Conservation (phyloP, 2,113 vertebrate species). For the Tupaia tana region DNA sequence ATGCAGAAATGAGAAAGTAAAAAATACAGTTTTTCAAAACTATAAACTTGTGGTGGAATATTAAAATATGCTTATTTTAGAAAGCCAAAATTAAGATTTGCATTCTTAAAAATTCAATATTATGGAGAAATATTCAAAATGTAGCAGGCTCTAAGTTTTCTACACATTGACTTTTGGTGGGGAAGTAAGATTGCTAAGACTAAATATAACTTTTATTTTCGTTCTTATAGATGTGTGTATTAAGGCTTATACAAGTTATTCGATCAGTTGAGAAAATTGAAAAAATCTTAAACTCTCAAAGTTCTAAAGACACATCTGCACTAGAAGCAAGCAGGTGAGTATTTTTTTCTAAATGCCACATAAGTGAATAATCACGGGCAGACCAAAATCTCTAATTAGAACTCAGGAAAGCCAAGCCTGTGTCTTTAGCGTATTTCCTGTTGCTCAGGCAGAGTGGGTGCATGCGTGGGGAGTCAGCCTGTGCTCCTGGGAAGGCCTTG, state of each 20-base stretch:
- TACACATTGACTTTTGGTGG: neutral
- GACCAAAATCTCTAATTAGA: neutral
- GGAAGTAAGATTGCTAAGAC: neutral
- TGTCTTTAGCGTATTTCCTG: neutral
- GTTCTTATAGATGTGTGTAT: constrained; percentile 92
- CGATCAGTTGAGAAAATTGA: constrained; percentile 99
- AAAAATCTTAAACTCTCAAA: constrained; percentile 96
- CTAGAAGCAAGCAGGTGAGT: constrained; percentile 89
- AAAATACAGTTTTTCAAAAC: neutral
- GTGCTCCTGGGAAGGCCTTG: neutral
- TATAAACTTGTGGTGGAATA: too few species aligned
- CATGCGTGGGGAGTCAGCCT: neutral
- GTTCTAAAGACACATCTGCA: constrained; percentile 91
- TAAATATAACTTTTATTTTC: neutral
- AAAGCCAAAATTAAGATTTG: constrained; percentile 29
- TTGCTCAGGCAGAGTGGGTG: neutral
- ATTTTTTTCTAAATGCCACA: neutral
- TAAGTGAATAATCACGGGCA: neutral
- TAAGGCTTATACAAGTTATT: constrained; percentile 97
- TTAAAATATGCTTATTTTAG: neutral
- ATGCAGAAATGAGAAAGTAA: neutral
- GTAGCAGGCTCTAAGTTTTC: neutral
- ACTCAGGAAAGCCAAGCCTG: neutral
- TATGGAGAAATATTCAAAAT: neutral
- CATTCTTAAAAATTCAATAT: neutral